A percentile compares a stretch with the other conserved stretches of the same genome.
phyloP scores from a whole-genome alignment of 2,797 vertebrate genomes.

The Amniataba percoides region DNA sequence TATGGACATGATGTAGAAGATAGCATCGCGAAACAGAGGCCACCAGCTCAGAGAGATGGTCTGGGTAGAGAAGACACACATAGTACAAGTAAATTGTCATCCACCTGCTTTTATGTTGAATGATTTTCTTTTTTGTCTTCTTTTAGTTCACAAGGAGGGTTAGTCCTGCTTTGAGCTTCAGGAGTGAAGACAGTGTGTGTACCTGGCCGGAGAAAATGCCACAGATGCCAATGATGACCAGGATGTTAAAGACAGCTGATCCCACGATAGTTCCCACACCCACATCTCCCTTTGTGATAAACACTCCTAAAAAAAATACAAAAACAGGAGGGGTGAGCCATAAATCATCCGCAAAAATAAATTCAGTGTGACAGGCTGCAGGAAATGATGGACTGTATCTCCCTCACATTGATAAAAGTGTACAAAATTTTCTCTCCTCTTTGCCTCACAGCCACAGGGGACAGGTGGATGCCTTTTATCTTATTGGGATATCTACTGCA shows the following conservation, averaged over 20 bases:
- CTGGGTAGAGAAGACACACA: conserved; percentile 62
- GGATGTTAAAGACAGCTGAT: conserved; percentile 89
- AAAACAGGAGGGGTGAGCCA: not conserved
- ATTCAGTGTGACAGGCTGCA: not conserved
- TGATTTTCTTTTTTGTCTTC: not conserved
- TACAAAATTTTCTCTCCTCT: not conserved
- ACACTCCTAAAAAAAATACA: conserved; percentile 81
- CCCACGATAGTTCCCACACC: conserved; percentile 89
- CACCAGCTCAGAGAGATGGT: conserved; percentile 87
- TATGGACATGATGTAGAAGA: conserved; percentile 88
- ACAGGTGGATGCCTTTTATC: conserved; percentile 5
- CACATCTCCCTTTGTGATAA: conserved; percentile 89
- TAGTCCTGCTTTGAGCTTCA: not conserved
- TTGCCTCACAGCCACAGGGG: conserved; percentile 5
- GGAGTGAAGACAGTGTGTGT: not conserved
- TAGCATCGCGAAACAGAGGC: conserved; percentile 86
- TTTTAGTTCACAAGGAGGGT: not conserved
- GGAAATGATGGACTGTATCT: not conserved
- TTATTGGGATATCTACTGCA: conserved; percentile 13
- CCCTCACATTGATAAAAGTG: not conserved
- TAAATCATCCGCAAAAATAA: not conserved
- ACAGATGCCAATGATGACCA: conserved; percentile 89
- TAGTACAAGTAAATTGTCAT: not conserved
- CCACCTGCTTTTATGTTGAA: not conserved
- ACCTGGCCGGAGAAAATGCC: conserved; percentile 87